Base-by-base conservation (phyloP, 2,888 invertebrate species). In the Arrhopalites spinosus region DNA sequence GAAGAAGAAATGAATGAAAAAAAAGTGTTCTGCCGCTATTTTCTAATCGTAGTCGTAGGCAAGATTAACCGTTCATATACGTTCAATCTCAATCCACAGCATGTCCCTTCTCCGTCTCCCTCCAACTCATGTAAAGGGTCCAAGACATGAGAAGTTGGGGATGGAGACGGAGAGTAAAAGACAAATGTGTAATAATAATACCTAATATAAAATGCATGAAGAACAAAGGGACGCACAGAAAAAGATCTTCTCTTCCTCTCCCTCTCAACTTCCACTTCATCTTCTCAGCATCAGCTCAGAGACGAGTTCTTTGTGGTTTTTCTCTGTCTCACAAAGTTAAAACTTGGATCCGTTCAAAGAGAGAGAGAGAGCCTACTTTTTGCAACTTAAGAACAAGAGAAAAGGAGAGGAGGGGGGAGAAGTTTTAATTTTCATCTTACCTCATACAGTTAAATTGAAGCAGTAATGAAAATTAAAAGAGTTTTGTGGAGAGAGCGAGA, bases 401-500 rank as follows among this genome's bases (percentile, higher is more conserved):
- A 53, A 20, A 53, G 53, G 20, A 53, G n/a, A 53, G 5, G 17
- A 53, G 53, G 5, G 53, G 53, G 15, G 53, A 53, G 53, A 20
- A 53, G 5, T 36, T 36, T 36, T 36, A 3, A 30, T 30, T 64
- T 64, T 64, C 64, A 64, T 64, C 64, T 30, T 30, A 30, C 30
- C 17, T 64, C 66, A 36, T 53, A 53, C 20, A 43, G 67, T 67
- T 13, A 67, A 67, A 67, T 53, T 53, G 69, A 53, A 69, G 17
- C 59, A 25, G 70, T 70, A 70, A 70, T 70, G 70, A 70, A 70
- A 70, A 70, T 70, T 70, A 70, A 70, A 70, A 53, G 70, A 70
- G 70, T 70, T 70, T 70, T 56, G 30, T 30, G 64, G 30, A 63
- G 23, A 27, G 63, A 63, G 11, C 2, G 30, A 17, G 20, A 30